These are phyloP conservation scores for Bubo scandiacus DNA, from an alignment of 2,113 vertebrate species.

Conservation along the genomic window DNA sequence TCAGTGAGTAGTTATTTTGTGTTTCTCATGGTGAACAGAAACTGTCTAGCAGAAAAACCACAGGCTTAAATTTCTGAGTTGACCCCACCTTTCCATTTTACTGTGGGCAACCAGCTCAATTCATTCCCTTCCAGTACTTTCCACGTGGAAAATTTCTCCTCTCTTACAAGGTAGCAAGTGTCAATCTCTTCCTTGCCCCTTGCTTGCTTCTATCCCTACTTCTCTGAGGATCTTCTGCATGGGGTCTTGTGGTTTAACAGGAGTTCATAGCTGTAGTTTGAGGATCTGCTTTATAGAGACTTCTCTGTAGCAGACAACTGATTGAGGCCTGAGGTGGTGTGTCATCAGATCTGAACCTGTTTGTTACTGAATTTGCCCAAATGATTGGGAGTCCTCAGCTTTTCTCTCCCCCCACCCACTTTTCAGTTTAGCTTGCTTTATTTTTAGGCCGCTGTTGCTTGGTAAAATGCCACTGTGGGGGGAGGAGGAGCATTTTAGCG, in stretches of 20 bases:
- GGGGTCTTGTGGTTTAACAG: neutral
- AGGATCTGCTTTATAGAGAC: neutral
- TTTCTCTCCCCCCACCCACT: fast-evolving
- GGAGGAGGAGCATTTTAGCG: neutral
- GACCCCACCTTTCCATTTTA: neutral
- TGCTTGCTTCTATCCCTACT: neutral
- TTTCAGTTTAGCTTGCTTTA: neutral
- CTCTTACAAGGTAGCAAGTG: neutral
- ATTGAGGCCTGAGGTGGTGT: neutral
- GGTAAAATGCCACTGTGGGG: neutral
- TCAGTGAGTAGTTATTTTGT: neutral
- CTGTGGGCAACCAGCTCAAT: neutral
- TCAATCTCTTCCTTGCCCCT: neutral
- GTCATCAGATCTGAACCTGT: neutral
- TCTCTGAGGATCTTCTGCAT: neutral
- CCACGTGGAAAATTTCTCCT: neutral
- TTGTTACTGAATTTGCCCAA: neutral
- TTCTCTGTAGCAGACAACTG: neutral
- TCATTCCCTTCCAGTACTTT: neutral
- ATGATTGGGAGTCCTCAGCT: neutral
- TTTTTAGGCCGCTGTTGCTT: neutral
- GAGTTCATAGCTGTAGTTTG: neutral
- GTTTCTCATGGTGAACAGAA: neutral
- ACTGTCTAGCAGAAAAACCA: neutral
- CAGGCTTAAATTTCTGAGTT: neutral